Base-by-base conservation (phyloP, 2,797 vertebrate species). In the Syngnathus acus region DNA sequence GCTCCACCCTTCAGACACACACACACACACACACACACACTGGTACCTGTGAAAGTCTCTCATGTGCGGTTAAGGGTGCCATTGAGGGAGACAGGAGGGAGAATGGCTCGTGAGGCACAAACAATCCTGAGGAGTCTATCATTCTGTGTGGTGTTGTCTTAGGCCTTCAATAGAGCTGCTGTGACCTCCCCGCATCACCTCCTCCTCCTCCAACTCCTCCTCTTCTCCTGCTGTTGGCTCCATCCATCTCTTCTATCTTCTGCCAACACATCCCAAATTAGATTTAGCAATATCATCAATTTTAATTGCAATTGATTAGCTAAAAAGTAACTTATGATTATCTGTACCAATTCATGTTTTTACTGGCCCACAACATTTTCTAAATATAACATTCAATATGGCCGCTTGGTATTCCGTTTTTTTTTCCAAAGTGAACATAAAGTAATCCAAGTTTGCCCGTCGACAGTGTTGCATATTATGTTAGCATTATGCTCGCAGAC, bases 71-170 rank as follows among this genome's bases (percentile, higher is more conserved):
- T 94, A 90, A 93, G 93, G 94, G 93, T 89, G 90, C 93, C 92
- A 94, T 95, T 95, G 93, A 95, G 78, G 69, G 76, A 84, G 82
- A 79, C 88, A 82, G 74, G 78, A 83, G 82, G 88, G 87, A 94
- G 93, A 94, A 94, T 92, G 87, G 91, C 89, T 89, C 59, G 79
- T 87, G 90, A 91, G 92, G 87, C 91, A 92, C 92, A 93, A 92
- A 95, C 94, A 95, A 94, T 95, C 92, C 91, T 84, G 90, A 94
- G 92, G 93, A 96, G 94, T 96, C 95, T 95, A 95, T 96, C 94
- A 96, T 95, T 95, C 93, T 94, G 92, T 92, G 92, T 92, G 91
- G 92, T 95, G 94, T 95, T 95, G 94, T 95, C 94, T 96, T 95
- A 93, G 93, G 90, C 84, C 82, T 88, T 96, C 93, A 94, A 95